Conservation (phyloP, 2,888 invertebrate genomes). For the Encarsia formosa region DNA sequence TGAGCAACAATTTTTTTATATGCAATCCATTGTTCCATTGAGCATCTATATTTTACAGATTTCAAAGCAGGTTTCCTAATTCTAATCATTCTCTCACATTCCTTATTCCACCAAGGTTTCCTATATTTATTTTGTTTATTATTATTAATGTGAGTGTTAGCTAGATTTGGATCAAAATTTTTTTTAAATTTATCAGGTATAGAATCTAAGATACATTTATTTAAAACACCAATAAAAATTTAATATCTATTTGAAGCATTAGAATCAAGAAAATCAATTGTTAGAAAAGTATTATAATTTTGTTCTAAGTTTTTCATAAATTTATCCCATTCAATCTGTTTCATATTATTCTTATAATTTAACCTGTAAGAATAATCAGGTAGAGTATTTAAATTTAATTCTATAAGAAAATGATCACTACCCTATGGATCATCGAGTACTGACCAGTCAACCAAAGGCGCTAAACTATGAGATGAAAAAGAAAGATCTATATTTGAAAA, state of each 20-base stretch:
- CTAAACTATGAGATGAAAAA: constrained; percentile 9
- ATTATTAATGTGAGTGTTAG: not conserved
- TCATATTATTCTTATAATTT: constrained; percentile 16
- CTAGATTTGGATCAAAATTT: not conserved
- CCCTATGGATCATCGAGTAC: constrained; percentile 15
- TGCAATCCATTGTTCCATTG: constrained; percentile 7
- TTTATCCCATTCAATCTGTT: constrained; percentile 1
- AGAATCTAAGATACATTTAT: not conserved
- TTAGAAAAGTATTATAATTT: not conserved
- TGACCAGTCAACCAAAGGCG: constrained; percentile 8
- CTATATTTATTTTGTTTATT: not conserved
- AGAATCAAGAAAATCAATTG: not conserved
- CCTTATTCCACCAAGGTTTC: constrained; percentile 24
- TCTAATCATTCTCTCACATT: constrained; percentile 10
- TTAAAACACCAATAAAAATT: not conserved
- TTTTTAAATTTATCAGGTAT: not conserved
- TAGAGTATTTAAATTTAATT: constrained; percentile 8
- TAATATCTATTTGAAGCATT: not conserved
- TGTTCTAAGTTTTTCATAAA: not conserved
- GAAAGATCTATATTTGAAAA: constrained; percentile 24
- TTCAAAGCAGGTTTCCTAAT: constrained; percentile 12
- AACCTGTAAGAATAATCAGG: not conserved
- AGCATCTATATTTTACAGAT: constrained; percentile 6
- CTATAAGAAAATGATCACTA: constrained; percentile 24
- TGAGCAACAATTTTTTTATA: constrained; percentile 16